These are phyloP conservation scores for Saccopteryx bilineata DNA, from an alignment of 2,113 vertebrate species.

Conservation along the genomic window DNA sequence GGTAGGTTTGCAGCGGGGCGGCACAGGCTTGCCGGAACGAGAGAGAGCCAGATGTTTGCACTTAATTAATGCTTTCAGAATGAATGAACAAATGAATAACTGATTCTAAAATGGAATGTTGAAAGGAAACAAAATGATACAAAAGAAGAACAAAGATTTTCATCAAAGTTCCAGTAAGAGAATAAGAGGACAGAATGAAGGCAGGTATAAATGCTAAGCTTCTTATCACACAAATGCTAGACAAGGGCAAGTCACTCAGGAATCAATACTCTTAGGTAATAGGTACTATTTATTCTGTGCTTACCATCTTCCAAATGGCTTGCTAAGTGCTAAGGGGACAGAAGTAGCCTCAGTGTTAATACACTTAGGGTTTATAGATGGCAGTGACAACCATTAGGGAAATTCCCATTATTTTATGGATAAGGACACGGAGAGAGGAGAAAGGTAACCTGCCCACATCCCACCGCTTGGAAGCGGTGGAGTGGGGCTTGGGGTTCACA, in stretches of 20 bases:
- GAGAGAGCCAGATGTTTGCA: background rate
- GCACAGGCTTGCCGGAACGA: background rate
- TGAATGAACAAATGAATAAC: background rate
- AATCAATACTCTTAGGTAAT: background rate
- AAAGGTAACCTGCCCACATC: background rate
- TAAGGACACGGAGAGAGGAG: background rate
- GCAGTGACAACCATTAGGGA: background rate
- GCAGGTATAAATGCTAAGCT: background rate
- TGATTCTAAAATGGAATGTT: background rate
- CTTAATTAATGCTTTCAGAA: background rate
- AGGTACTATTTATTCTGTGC: background rate
- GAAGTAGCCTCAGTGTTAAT: background rate
- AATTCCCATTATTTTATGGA: background rate
- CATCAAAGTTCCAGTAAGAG: background rate
- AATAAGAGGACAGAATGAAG: background rate
- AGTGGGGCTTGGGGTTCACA: background rate
- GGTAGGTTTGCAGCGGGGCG: background rate
- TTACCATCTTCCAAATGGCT: background rate
- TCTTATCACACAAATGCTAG: background rate
- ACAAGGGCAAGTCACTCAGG: background rate
- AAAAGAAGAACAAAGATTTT: background rate
- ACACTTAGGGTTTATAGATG: background rate
- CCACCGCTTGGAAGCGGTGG: background rate
- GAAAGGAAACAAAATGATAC: constrained; percentile 19
- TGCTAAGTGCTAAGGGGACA: background rate